phyloP scores from a whole-genome alignment of 1,140 invertebrate genomes.

The Bombyx mori region DNA sequence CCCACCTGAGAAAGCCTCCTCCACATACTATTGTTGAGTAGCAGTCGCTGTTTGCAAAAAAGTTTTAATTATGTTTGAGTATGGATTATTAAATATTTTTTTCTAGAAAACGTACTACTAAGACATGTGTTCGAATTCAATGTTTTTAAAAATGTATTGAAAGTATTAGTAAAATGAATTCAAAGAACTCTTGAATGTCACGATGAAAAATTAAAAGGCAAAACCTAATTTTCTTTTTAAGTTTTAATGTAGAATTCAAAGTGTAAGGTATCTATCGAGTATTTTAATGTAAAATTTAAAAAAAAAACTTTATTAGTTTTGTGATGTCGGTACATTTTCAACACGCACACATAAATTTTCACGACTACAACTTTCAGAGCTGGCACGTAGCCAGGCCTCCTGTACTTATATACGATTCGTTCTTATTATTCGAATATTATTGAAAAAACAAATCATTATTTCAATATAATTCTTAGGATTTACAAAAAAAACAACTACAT shows the following conservation, averaged over 20 bases:
- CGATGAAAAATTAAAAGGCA: no score
- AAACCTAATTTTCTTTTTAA: no score
- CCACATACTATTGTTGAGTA: no score
- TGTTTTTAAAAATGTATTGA: neutral
- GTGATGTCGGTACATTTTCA: conserved; percentile 18
- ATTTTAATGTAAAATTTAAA: neutral
- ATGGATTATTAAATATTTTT: neutral
- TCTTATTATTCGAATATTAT: conserved; percentile 19
- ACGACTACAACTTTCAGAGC: conserved; percentile 23
- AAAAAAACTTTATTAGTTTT: conserved; percentile 1
- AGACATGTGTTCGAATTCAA: neutral
- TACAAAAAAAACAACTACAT: no score
- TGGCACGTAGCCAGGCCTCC: conserved; percentile 19
- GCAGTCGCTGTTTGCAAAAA: no score
- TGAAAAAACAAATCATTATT: conserved; percentile 17
- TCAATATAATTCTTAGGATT: no score
- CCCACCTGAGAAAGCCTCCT: no score
- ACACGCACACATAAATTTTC: conserved; percentile 28
- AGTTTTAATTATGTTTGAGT: no score
- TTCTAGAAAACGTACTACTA: neutral
- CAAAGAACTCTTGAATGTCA: no score
- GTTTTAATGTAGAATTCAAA: no score
- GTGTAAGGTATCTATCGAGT: no score
- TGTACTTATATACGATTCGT: conserved; percentile 21
- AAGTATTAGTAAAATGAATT: neutral